These are phyloP conservation scores for Metopia argyrocephala DNA, from an alignment of 2,888 invertebrate species.

Conservation along the genomic window DNA sequence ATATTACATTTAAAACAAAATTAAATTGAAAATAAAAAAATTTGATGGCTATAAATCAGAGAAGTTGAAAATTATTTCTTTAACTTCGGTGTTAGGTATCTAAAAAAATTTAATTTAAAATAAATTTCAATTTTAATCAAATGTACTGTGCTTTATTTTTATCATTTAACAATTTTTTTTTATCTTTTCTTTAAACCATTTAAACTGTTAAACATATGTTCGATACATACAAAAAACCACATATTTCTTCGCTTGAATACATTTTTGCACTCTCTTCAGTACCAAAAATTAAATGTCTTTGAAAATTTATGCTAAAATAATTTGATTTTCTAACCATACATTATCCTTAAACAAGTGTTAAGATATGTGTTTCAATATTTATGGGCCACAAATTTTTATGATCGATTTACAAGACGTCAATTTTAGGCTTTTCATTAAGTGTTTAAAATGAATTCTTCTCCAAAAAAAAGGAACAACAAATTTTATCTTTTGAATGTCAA, in stretches of 20 bases:
- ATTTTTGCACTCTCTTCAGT: background rate
- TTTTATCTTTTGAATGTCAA: background rate
- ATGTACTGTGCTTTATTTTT: too few species aligned
- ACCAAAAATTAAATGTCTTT: background rate
- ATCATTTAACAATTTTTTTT: too few species aligned
- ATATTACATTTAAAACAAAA: too few species aligned
- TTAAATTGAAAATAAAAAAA: too few species aligned
- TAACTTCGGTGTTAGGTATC: too few species aligned
- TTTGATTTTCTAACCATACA: too few species aligned
- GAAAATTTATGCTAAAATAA: background rate
- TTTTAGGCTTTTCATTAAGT: background rate
- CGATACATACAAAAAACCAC: background rate
- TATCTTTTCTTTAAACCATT: too few species aligned
- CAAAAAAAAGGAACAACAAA: background rate
- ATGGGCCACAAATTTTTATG: constrained; percentile 11
- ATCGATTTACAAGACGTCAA: constrained; percentile 10
- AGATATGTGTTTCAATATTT: background rate
- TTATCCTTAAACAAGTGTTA: background rate
- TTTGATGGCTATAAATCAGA: too few species aligned
- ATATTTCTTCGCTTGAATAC: background rate
- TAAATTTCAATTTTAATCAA: too few species aligned
- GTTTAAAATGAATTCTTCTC: background rate
- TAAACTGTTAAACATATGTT: background rate
- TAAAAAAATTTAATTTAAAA: too few species aligned
- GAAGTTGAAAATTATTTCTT: too few species aligned